Percentiles rank a stretch among this genome's conserved stretches.
phyloP scores from a whole-genome alignment of 2,797 vertebrate species.

The Ispidina lecontei region DNA sequence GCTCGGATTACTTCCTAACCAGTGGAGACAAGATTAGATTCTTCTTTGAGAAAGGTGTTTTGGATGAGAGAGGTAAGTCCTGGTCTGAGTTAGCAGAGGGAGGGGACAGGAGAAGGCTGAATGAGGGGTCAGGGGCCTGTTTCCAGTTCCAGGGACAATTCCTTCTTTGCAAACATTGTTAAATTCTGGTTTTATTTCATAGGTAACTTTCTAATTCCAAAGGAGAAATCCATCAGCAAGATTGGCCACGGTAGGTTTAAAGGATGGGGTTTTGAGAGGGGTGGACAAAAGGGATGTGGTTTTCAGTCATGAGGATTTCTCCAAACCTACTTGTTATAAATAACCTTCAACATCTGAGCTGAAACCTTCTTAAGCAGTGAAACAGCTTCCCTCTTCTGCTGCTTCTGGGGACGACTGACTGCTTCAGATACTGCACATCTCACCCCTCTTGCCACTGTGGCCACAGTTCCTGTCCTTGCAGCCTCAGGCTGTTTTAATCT shows the following conservation, averaged over 20 bases:
- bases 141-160: background rate
- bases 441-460: too few relatives aligned
- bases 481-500: background rate
- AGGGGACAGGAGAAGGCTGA: background rate
- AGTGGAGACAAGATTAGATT: slow-evolving; percentile 96
- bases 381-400: background rate
- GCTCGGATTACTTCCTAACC: slow-evolving; percentile 91
- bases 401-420: background rate
- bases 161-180: background rate
- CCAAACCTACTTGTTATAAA: background rate
- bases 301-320: background rate
- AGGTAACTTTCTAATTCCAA: slow-evolving; percentile 90
- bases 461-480: background rate
- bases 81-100: background rate
- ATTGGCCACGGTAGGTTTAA: slow-evolving; percentile 89
- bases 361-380: background rate
- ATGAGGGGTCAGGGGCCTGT: background rate
- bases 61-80: slow-evolving; percentile 87
- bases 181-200: slow-evolving; percentile 17
- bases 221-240: slow-evolving; percentile 90
- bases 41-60: slow-evolving; percentile 96
- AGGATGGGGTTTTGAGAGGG: background rate
- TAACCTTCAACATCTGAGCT: background rate
- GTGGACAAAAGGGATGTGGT: background rate
- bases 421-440: background rate